These are phyloP conservation scores for Pelmatolapia mariae DNA, from an alignment of 2,113 vertebrate species.

Conservation along the genomic window DNA sequence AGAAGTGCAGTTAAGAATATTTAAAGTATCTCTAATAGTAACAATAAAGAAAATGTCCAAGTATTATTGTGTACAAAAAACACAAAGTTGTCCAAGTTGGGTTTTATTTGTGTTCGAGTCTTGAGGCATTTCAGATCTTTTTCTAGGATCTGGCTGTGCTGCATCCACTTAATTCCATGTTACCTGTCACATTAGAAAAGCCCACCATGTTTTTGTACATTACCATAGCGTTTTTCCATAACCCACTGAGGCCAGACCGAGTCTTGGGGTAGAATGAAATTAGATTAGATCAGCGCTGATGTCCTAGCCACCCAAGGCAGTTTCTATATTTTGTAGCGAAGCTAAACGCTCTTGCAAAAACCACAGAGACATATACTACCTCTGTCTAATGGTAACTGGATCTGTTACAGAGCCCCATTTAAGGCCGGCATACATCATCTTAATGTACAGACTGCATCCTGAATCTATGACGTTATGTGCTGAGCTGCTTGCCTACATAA, in stretches of 20 bases:
- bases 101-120: background rate
- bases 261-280: conserved; percentile 54
- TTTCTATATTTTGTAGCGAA: conserved; percentile 36
- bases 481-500: conserved; percentile 16
- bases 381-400: conserved; percentile 67
- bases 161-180: conserved; percentile 45
- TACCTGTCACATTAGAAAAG: conserved; percentile 62
- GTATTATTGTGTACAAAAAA: background rate
- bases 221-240: conserved; percentile 59
- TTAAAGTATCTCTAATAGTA: background rate
- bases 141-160: conserved; percentile 3
- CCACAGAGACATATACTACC: conserved; percentile 55
- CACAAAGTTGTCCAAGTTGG: background rate
- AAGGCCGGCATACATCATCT: conserved; percentile 62
- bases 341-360: conserved; percentile 55
- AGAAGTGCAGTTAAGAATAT: background rate
- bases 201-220: conserved; percentile 55
- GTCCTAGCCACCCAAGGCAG: conserved; percentile 59
- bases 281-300: conserved; percentile 61
- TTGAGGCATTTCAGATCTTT: background rate
- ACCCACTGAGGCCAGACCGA: conserved; percentile 29
- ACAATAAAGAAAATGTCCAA: background rate
- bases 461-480: conserved; percentile 49
- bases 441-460: conserved; percentile 61
- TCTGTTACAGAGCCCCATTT: conserved; percentile 56